Evolutionary conservation across 1,140 invertebrate species (phyloP).

Genomic region (Papilio polytes): DNA sequence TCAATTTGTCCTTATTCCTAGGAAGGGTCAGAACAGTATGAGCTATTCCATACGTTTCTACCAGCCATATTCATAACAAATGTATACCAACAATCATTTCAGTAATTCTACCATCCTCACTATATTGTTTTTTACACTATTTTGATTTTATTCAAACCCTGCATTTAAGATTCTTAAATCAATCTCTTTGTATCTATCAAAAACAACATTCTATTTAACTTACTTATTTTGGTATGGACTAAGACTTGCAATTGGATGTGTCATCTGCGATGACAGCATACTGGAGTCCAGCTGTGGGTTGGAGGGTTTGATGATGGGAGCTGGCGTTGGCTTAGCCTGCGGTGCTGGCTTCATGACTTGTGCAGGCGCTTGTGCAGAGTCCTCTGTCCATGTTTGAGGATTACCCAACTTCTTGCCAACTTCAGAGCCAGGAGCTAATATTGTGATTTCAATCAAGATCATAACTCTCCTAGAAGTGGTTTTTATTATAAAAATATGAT

Average conservation of each 20-base stretch:
- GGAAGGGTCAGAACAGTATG: too few relatives aligned
- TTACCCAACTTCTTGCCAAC: slow-evolving; percentile 91
- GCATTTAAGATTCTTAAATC: too few relatives aligned
- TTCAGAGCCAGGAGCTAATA: slow-evolving; percentile 88
- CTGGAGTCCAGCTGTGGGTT: slow-evolving; percentile 58
- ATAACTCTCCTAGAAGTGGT: slow-evolving; percentile 88
- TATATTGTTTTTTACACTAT: too few relatives aligned
- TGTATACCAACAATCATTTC: too few relatives aligned
- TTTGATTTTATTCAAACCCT: too few relatives aligned
- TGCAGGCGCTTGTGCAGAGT: slow-evolving; percentile 54
- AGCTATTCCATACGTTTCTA: too few relatives aligned
- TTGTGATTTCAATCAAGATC: slow-evolving; percentile 91
- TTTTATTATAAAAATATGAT: neutral
- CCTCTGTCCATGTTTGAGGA: slow-evolving; percentile 86
- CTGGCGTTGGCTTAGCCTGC: slow-evolving; percentile 44
- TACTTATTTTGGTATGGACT: slow-evolving; percentile 96
- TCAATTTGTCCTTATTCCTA: too few relatives aligned
- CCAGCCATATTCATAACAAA: neutral
- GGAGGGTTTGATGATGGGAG: slow-evolving; percentile 50
- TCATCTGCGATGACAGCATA: slow-evolving; percentile 78
- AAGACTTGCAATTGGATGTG: slow-evolving; percentile 90
- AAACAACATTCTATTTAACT: slow-evolving; percentile 45
- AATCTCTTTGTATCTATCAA: too few relatives aligned
- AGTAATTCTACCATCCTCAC: too few relatives aligned
- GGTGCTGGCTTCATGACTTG: slow-evolving; percentile 52